Evolutionary conservation across 2,113 vertebrate genomes (phyloP).

Genomic region (Petrocephalus zakoni): DNA sequence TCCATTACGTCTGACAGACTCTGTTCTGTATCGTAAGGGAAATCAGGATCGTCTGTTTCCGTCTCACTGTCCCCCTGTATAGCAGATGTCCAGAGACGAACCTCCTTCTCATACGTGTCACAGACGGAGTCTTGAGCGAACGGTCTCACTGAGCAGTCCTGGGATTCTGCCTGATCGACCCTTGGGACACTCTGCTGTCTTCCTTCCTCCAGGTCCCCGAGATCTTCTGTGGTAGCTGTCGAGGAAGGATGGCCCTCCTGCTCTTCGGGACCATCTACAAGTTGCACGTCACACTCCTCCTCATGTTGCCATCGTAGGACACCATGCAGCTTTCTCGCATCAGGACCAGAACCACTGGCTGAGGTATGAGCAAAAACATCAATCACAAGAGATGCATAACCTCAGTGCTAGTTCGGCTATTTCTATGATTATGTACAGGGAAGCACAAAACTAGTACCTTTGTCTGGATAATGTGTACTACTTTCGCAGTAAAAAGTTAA

Average conservation of each 20-base stretch:
- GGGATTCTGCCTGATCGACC: conserved; percentile 42
- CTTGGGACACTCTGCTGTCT: conserved; percentile 27
- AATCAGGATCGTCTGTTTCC: conserved; percentile 52
- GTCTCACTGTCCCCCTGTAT: conserved; percentile 49
- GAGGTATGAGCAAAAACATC: neutral
- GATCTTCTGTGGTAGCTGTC: conserved; percentile 37
- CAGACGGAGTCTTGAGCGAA: conserved; percentile 34
- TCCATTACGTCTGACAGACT: conserved; percentile 38
- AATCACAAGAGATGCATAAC: neutral
- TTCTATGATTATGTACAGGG: neutral
- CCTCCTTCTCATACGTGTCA: conserved; percentile 48
- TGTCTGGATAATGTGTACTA: no score
- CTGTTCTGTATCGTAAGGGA: conserved; percentile 55
- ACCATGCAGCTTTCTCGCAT: neutral
- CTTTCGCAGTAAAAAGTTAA: no score
- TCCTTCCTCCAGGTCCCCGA: conserved; percentile 52
- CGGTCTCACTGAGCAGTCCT: conserved; percentile 39
- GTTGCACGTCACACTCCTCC: neutral
- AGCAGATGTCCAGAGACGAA: conserved; percentile 52
- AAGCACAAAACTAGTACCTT: no score
- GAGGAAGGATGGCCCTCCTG: conserved; percentile 24
- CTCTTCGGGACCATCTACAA: neutral
- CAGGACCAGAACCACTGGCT: neutral
- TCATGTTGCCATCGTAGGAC: neutral
- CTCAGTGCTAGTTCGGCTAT: neutral